phyloP scores from a whole-genome alignment of 30 jellyfish, hydroid and myxozoan genomes.

The Chrysaora quinquecirrha region DNA sequence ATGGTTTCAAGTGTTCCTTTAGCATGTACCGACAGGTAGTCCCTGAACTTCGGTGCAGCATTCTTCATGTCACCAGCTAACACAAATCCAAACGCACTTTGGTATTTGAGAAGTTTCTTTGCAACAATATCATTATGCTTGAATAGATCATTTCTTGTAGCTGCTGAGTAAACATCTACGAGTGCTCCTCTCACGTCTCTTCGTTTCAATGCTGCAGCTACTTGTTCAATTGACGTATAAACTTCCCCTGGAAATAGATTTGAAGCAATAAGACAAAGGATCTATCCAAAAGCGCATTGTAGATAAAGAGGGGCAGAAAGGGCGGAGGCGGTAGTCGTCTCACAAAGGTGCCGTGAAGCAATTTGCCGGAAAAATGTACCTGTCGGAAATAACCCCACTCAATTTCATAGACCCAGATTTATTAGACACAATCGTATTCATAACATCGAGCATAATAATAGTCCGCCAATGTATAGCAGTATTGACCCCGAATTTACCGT shows the following conservation, averaged over 20 bases:
- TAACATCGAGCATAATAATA: too few species aligned
- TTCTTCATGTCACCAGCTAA: constrained; percentile 67
- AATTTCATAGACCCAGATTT: too few species aligned
- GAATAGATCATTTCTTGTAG: constrained; percentile 57
- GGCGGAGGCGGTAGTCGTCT: too few species aligned
- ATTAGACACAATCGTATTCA: too few species aligned
- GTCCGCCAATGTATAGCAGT: too few species aligned
- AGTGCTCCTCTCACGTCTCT: constrained; percentile 76
- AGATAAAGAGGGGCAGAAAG: too few species aligned
- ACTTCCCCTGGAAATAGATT: constrained; percentile 50
- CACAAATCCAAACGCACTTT: constrained; percentile 72
- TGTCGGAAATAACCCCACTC: too few species aligned
- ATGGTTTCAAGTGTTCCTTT: not conserved
- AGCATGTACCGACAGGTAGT: constrained; percentile 21
- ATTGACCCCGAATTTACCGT: too few species aligned
- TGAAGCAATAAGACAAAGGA: too few species aligned
- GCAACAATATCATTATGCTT: constrained; percentile 51
- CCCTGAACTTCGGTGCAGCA: constrained; percentile 39
- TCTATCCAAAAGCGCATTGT: too few species aligned
- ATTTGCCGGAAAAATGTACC: too few species aligned
- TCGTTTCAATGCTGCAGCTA: constrained; percentile 60
- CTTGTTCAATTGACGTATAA: constrained; percentile 59
- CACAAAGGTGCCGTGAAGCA: too few species aligned
- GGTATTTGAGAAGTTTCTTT: constrained; percentile 34
- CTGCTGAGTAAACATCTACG: constrained; percentile 75